Base-by-base conservation (phyloP, 2,888 invertebrate genomes). In the Agrochola litura region DNA sequence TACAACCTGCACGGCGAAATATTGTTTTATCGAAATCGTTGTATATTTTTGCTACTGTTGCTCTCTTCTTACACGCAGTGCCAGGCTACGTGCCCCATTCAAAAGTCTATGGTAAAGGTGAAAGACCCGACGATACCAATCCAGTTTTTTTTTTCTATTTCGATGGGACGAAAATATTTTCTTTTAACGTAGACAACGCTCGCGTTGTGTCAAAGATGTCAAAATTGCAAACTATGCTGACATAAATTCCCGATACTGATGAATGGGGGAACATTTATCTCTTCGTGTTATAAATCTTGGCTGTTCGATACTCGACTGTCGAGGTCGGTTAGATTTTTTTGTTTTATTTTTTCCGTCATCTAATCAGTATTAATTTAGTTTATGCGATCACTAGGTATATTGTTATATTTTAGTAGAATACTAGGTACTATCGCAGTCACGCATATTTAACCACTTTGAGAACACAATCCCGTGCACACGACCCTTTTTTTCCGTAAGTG, bases 71-170 rank as follows among this genome's bases (percentile, higher is more conserved):
- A 52, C 43, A n/a, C 54, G 49, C 43, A 58, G 25, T 37, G 37
- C 46, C 43, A 49, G 56, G 65, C n/a, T 61, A 5, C 56, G 30
- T 41, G 58, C 64, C 49, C 46, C 69, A 41, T 68, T 71, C 60
- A 25, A 74, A 72, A 52, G 69, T 75, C 54, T 86, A 83, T 70
- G 72, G 67, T 65, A 58, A 80, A 81, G 84, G 84, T 85, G 84
- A 85, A 85, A 84, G 87, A 86, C 87, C 84, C 37, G 64, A 60
- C 43, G 54, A 65, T 75, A 71, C 14, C 41, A 73, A 77, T 65
- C 71, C 41, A 58, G 54, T 81, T 69, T 75, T 66, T 46, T 73
- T 22, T 61, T 52, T 30, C 22, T 65, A 25, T 6, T 14, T 81
- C 64, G 30, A 37, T 73, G 30, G 64, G 16, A 66, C 22, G 22